Conservation (phyloP, 1,140 invertebrate genomes). For the Bombus breviceps region DNA sequence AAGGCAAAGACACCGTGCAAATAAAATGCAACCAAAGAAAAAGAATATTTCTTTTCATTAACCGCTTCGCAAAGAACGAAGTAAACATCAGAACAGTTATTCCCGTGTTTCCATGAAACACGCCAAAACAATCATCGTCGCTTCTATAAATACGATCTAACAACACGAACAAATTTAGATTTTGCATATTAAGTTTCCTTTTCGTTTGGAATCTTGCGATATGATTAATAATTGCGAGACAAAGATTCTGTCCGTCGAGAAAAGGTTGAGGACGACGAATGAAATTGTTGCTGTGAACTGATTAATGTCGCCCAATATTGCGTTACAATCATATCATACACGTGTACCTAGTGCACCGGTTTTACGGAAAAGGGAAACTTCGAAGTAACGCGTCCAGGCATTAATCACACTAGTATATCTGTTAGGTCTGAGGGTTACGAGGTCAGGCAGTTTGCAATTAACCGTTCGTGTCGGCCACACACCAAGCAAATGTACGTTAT, state of each 20-base stretch:
- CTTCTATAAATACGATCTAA: neutral
- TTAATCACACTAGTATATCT: conserved; percentile 44
- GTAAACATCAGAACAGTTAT: neutral
- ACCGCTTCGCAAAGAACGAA: neutral
- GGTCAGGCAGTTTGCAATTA: conserved; percentile 54
- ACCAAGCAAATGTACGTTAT: neutral
- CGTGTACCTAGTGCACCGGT: neutral
- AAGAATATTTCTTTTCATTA: neutral
- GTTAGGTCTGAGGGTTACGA: conserved; percentile 38
- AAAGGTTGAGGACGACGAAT: too few species aligned
- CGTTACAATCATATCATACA: conserved; percentile 6
- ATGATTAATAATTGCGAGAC: neutral
- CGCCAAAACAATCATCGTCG: neutral
- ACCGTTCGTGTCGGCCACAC: conserved; percentile 26
- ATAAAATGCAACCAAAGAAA: neutral
- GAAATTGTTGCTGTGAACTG: neutral
- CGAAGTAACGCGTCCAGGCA: conserved; percentile 14
- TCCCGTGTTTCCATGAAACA: neutral
- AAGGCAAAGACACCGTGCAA: neutral
- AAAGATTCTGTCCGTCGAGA: neutral
- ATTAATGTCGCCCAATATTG: conserved; percentile 9
- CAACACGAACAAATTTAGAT: neutral
- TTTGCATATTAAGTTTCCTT: too few species aligned
- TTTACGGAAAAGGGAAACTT: neutral
- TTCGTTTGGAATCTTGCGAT: too few species aligned